phyloP scores from a whole-genome alignment of 2,113 vertebrate genomes.

The Hydrochoerus hydrochaeris region DNA sequence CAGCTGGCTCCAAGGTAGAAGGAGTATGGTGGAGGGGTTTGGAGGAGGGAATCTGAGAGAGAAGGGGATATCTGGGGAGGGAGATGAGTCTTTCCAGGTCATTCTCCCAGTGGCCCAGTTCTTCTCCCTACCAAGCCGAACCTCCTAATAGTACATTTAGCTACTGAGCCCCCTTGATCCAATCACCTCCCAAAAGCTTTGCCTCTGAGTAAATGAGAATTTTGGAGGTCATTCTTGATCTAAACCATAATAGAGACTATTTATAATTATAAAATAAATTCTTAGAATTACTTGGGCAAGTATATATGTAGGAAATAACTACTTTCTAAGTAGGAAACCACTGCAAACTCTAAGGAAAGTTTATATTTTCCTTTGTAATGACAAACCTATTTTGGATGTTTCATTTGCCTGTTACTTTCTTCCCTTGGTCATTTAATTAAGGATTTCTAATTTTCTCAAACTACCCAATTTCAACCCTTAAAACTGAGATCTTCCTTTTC shows the following conservation, averaged over 20 bases:
- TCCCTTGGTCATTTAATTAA: not conserved
- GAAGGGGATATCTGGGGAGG: not conserved
- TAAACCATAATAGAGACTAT: not conserved
- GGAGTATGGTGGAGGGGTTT: not conserved
- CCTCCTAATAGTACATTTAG: not conserved
- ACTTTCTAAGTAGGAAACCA: not conserved
- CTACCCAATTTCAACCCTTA: not conserved
- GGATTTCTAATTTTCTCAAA: not conserved
- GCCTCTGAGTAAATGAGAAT: not conserved
- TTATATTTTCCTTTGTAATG: not conserved
- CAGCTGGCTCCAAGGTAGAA: not conserved
- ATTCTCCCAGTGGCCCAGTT: not conserved
- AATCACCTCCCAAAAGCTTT: not conserved
- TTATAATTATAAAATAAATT: not conserved
- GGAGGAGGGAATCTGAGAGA: not conserved
- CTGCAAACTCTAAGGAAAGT: not conserved
- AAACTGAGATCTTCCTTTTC: not conserved
- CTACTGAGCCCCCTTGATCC: not conserved
- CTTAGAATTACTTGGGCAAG: constrained; percentile 5
- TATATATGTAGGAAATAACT: not conserved
- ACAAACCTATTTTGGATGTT: not conserved
- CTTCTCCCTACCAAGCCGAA: not conserved
- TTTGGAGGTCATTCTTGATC: not conserved
- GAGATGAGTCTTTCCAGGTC: not conserved
- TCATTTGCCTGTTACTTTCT: not conserved